Conservation (phyloP, 92 coral and sea anemone species). For the Umimayanthus kanabou region DNA sequence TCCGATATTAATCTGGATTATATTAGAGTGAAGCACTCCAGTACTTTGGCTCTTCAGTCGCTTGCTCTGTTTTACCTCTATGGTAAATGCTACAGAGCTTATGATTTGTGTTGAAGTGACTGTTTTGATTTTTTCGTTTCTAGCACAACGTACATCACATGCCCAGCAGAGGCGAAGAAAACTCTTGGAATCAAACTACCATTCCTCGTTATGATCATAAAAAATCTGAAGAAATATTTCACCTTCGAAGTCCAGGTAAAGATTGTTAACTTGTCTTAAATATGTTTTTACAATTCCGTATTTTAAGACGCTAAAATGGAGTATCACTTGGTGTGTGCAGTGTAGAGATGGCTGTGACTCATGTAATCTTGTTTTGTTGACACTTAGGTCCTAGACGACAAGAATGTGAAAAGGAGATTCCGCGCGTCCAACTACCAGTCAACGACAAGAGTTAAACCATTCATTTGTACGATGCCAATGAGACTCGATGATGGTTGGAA, state of each 20-base stretch:
- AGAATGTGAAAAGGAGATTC: constrained; percentile 94
- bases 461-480: constrained; percentile 99
- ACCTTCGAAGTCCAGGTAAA: constrained; percentile 98
- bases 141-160: constrained; percentile 97
- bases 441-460: constrained; percentile 97
- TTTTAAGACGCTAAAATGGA: constrained; percentile 23
- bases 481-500: constrained; percentile 99
- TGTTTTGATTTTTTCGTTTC: constrained; percentile 24
- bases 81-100: background rate
- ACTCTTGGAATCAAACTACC: constrained; percentile 99
- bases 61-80: background rate
- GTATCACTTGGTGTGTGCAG: background rate
- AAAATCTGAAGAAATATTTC: constrained; percentile 98
- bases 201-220: constrained; percentile 98
- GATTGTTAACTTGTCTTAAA: too few species aligned
- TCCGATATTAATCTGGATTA: background rate
- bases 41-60: background rate
- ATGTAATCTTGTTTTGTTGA: constrained; percentile 75
- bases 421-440: constrained; percentile 99
- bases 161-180: constrained; percentile 91
- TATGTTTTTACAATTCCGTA: background rate
- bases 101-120: background rate
- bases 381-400: constrained; percentile 99
- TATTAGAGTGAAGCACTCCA: background rate
- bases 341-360: background rate